Evolutionary conservation across 1,140 invertebrate genomes (phyloP), one percentile per base, ranked within the genome.

Genomic region (Drosophila kepulauana): DNA sequence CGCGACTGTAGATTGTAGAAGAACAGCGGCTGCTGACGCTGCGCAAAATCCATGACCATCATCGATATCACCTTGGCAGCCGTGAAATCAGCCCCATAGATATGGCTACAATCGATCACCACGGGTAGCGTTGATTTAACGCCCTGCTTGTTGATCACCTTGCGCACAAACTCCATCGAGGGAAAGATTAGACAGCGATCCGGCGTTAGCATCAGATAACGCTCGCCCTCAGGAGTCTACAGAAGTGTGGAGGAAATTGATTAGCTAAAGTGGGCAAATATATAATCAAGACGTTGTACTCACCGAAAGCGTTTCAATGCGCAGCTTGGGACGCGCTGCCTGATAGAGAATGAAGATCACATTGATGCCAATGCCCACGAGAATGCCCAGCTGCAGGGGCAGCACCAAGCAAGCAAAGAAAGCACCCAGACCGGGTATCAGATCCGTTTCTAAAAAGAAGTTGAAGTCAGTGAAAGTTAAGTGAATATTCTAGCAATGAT

Each of bases 321-420:
- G 94, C 65, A 99, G 95, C 91, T 97, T 97, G 35, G 98, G 98
- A 78, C 97, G 94, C 0, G 98, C 97, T 33, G 97, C 96, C 85
- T 98, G 97, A 91, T 98, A 98, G 5, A 99, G 93, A 49, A 99
- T 96, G 79, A 98, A 97, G 10, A 98, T 93, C 16, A 99, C 93
- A 82, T 98, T 98, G 30, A 98, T 94, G 41, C 96, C 96, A 69
- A 98, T 96, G 25, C 98, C 98, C 76, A 97, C 95, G 5, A 98
- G 94, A 90, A 99, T 98, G 56, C 98, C 98, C 92, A 97, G 95
- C 94, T 99, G 97, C 57, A 98, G 93, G 51, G 96, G 96, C 72
- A 98, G 91, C 2, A 97, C 94, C 52, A 99, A 93, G 78, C 97
- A 98, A 51, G 96, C 95, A 20, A 98, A 92, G 86, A 99, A 98